Evolutionary conservation across 2,888 invertebrate species (phyloP), one percentile per base, ranked within the genome.

Genomic region (Sesia apiformis): DNA sequence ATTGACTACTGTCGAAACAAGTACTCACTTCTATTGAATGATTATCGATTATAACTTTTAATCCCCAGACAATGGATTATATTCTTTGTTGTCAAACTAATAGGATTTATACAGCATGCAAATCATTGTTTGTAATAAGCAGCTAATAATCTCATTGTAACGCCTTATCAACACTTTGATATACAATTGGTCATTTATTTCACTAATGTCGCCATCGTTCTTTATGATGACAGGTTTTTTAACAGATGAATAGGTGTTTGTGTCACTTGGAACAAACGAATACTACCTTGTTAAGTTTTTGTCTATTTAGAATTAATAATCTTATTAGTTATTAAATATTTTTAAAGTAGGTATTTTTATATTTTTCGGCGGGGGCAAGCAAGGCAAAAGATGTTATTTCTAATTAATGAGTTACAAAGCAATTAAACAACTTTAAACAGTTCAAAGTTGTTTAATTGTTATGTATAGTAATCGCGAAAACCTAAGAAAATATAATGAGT

Each of bases 201-300:
- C 60, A 60, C 53, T 68, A 69, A 74, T 70, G 69, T 67, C 69
- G 63, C 67, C 67, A 74, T 78, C 69, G 62, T 58, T 70, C 68
- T 70, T 63, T 53, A 58, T 58, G 68, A 65, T 64, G 71, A 69
- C 69, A 67, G 61, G 59, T 57, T 58, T 56, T 60, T 59, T 60
- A 38, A 38, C 39, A 50, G 38, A 5, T 39, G 38, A 7, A 50
- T 39, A 5, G 42, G 7, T 5, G 1, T 5, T 42, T 42, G 42
- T 42, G 7, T 42, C 42, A 42, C 42, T 42, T 42, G 7, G 5
- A 42, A 7, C 42, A 23, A 23, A 23, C 23, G 23, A 23, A 23
- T 23, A 2, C 23, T 23, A 23, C 23, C 23, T 23, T 23, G 23
- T 23, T 23, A 23, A 23, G 23, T 23, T 23, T 23, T 23, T 23